These are phyloP conservation scores for Anticlea derivata DNA, from an alignment of 2,888 invertebrate species.

Conservation along the genomic window DNA sequence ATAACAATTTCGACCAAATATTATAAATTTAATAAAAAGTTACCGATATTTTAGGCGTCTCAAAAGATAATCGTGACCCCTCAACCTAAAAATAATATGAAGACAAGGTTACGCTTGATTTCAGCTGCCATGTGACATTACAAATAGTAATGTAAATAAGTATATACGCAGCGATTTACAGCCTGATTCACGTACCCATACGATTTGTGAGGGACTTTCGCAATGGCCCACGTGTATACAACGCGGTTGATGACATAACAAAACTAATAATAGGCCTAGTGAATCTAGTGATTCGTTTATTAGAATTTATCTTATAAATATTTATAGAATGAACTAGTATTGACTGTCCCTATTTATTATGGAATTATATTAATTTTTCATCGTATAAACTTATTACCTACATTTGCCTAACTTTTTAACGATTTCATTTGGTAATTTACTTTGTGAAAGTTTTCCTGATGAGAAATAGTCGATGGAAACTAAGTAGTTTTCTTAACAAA, in stretches of 20 bases:
- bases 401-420: too few species aligned
- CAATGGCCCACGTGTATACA: constrained; percentile 12
- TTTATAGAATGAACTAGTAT: constrained; percentile 19
- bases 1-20: background rate
- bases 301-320: constrained; percentile 18
- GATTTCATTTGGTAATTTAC: too few species aligned
- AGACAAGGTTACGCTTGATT: constrained; percentile 17
- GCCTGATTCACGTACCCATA: background rate
- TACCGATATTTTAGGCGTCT: constrained; percentile 1
- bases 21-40: constrained; percentile 11
- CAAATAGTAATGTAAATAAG: background rate
- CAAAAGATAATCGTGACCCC: constrained; percentile 31
- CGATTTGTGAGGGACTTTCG: constrained; percentile 10
- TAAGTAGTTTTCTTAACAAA: too few species aligned
- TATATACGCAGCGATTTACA: background rate
- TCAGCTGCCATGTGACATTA: constrained; percentile 10
- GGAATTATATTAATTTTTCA: too few species aligned
- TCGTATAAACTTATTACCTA: too few species aligned
- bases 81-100: constrained; percentile 24
- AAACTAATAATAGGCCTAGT: constrained; percentile 13
- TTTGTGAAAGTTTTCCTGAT: too few species aligned
- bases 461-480: too few species aligned
- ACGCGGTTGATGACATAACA: constrained; percentile 19
- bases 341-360: too few species aligned
- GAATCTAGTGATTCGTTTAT: too few species aligned